Evolutionary conservation across 2,113 vertebrate genomes (phyloP).

Genomic region (Notiomystis cincta): DNA sequence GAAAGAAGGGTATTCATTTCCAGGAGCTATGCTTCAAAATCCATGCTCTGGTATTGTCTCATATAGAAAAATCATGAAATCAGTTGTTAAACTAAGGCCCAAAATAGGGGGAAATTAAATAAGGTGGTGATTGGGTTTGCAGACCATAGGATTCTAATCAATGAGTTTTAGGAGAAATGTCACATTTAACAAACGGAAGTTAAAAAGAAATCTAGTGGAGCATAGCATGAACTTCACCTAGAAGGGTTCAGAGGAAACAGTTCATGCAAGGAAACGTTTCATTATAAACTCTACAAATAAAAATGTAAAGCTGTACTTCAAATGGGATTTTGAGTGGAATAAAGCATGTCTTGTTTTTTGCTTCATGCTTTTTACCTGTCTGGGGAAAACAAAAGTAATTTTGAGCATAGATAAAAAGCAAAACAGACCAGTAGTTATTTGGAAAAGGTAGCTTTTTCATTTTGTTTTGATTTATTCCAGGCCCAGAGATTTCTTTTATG

Average conservation of each 20-base stretch:
- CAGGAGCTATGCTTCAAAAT: neutral
- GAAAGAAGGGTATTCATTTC: neutral
- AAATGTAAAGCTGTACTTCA: neutral
- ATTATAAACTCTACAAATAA: neutral
- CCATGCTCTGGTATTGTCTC: neutral
- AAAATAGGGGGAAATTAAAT: neutral
- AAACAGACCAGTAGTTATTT: neutral
- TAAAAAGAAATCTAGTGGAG: neutral
- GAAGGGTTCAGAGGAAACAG: neutral
- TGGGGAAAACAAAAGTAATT: neutral
- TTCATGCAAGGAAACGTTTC: neutral
- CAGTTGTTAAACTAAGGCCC: neutral
- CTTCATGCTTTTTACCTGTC: neutral
- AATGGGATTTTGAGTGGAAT: neutral
- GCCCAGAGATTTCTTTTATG: neutral
- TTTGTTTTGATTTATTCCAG: neutral
- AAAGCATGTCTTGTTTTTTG: neutral
- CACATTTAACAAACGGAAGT: neutral
- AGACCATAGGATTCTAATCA: neutral
- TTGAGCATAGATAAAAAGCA: neutral
- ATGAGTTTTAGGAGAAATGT: neutral
- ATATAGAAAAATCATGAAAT: neutral
- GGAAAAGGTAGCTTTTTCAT: neutral
- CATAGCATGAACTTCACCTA: neutral
- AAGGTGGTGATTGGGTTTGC: neutral